Evolutionary conservation across 2,888 invertebrate species (phyloP).

Genomic region (Pandemis corylana): DNA sequence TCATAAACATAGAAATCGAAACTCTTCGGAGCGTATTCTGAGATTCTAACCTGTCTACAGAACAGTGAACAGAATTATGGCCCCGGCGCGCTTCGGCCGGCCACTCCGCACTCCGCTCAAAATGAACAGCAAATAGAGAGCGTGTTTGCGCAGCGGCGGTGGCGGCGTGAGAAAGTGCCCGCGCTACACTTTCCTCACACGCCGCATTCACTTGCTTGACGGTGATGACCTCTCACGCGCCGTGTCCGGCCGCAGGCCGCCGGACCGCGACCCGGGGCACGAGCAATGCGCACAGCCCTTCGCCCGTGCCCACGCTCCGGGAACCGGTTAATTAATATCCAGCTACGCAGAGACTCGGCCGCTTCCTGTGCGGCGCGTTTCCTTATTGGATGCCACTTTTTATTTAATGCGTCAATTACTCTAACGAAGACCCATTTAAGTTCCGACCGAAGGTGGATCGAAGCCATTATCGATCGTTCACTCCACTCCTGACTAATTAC

Average conservation of each 20-base stretch:
- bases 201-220: constrained; percentile 17
- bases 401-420: constrained; percentile 27
- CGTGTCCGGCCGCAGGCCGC: background rate
- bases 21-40: too few relatives aligned
- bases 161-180: constrained; percentile 31
- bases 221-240: constrained; percentile 16
- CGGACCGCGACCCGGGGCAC: background rate
- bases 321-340: constrained; percentile 13
- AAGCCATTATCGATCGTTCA: constrained; percentile 13
- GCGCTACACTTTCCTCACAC: constrained; percentile 37
- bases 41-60: too few relatives aligned
- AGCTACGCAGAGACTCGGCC: constrained; percentile 17
- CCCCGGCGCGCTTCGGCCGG: background rate
- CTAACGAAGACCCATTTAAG: constrained; percentile 24
- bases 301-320: background rate
- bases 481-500: constrained; percentile 2
- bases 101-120: background rate
- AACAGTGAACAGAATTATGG: background rate
- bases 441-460: constrained; percentile 12
- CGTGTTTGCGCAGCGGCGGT: background rate
- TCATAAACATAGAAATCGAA: too few relatives aligned
- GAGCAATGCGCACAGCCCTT: background rate
- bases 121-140: constrained; percentile 17
- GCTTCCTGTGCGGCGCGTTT: constrained; percentile 29
- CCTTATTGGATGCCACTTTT: constrained; percentile 34